phyloP scores from a whole-genome alignment of 2,888 invertebrate genomes.

The Dorcus parallelipipedus region DNA sequence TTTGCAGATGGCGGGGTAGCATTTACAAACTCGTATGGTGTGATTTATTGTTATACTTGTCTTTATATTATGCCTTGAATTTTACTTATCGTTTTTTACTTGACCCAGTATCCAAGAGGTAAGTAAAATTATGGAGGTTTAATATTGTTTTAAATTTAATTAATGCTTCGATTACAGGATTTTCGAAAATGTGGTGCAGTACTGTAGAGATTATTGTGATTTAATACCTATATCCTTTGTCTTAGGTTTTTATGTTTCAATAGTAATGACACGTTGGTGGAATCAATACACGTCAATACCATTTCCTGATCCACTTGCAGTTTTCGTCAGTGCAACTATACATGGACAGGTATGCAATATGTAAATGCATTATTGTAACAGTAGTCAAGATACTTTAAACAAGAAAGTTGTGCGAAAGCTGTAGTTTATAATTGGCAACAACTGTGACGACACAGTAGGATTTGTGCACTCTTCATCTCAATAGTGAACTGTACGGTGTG shows the following conservation, averaged over 20 bases:
- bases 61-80: constrained; percentile 72
- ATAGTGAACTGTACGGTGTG: too few species aligned
- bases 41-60: constrained; percentile 72
- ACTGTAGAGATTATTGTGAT: constrained; percentile 83
- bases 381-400: too few species aligned
- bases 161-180: constrained; percentile 52
- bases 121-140: constrained; percentile 35
- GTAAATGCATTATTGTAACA: too few species aligned
- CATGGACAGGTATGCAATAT: constrained; percentile 65
- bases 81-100: constrained; percentile 69
- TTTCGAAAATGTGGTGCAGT: constrained; percentile 78
- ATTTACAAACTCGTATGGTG: constrained; percentile 90
- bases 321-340: constrained; percentile 80
- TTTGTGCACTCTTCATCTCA: too few species aligned
- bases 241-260: constrained; percentile 88
- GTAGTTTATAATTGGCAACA: too few species aligned
- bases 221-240: constrained; percentile 91
- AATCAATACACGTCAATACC: constrained; percentile 78
- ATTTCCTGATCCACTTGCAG: constrained; percentile 83
- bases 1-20: constrained; percentile 83
- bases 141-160: neutral
- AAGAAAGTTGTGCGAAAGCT: too few species aligned
- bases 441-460: too few species aligned
- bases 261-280: constrained; percentile 94
- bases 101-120: constrained; percentile 64